Conservation (phyloP, 2,797 vertebrate genomes). For the Mionectes olivaceus region DNA sequence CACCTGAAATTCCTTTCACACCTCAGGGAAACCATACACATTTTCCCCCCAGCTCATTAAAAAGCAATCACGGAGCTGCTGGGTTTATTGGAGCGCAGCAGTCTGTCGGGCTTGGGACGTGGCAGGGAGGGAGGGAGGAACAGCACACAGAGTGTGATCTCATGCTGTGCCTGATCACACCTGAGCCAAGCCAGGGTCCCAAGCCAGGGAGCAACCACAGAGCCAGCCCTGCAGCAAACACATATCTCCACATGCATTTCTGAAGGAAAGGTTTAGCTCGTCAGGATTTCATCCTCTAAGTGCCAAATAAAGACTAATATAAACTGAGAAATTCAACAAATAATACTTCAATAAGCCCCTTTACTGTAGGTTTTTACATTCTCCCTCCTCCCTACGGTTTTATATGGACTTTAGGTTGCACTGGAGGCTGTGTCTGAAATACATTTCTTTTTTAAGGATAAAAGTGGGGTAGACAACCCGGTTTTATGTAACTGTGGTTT, state of each 20-base stretch:
- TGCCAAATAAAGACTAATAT: not conserved
- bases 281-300: not conserved
- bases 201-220: not conserved
- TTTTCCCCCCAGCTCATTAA: not conserved
- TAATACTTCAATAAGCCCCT: not conserved
- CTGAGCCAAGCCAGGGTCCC: not conserved
- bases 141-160: not conserved
- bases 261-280: not conserved
- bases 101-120: accelerated
- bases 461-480: not conserved
- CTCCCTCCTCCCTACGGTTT: not conserved
- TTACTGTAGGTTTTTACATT: not conserved
- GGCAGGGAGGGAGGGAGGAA: not conserved
- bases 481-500: not conserved
- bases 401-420: not conserved
- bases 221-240: not conserved
- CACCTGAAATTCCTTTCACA: slow-evolving; percentile 34
- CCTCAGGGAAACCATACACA: not conserved
- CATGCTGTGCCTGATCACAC: not conserved
- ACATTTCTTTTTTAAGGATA: not conserved
- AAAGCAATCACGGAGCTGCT: not conserved
- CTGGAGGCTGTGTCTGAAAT: not conserved
- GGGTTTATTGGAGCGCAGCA: not conserved
- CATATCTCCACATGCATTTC: not conserved
- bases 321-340: not conserved